A percentile compares a stretch with the other conserved stretches of the same genome.
phyloP scores from a whole-genome alignment of 2,888 invertebrate species.

The Nematopogon swammerdamellus region DNA sequence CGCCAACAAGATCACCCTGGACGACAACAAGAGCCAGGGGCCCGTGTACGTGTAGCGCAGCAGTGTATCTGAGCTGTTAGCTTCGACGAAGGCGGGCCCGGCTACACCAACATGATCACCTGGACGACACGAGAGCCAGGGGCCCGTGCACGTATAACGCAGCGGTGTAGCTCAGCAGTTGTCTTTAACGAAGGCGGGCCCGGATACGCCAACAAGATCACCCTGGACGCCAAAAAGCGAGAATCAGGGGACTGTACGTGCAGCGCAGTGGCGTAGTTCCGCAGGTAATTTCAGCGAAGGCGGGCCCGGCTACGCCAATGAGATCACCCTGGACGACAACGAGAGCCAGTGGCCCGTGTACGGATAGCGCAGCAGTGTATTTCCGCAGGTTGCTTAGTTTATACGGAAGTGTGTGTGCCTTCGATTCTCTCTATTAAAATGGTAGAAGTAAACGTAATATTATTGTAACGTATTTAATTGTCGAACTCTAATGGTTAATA shows the following conservation, averaged over 20 bases:
- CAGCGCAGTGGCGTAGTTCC: constrained; percentile 59
- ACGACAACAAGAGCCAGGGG: constrained; percentile 84
- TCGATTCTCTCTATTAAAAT: constrained; percentile 52
- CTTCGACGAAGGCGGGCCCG: constrained; percentile 52
- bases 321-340: constrained; percentile 78
- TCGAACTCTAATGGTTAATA: constrained; percentile 49
- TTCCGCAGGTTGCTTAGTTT: not conserved
- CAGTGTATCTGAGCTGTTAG: constrained; percentile 16
- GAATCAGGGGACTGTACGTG: constrained; percentile 85
- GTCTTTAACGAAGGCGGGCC: constrained; percentile 51
- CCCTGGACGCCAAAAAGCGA: constrained; percentile 82
- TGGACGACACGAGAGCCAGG: constrained; percentile 84
- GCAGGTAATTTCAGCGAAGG: constrained; percentile 96
- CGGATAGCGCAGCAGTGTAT: constrained; percentile 21
- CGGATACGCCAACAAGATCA: constrained; percentile 72
- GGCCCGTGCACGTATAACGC: constrained; percentile 76
- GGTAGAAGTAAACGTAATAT: constrained; percentile 38
- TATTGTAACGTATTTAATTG: constrained; percentile 43
- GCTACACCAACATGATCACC: constrained; percentile 73
- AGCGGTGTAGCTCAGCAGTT: constrained; percentile 15
- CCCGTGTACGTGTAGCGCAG: constrained; percentile 72
- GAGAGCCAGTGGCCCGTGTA: constrained; percentile 87
- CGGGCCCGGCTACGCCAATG: constrained; percentile 67
- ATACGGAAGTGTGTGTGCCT: constrained; percentile 38
- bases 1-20: constrained; percentile 77